Evolutionary conservation across 2,888 invertebrate genomes (phyloP), one percentile per base, ranked within the genome.

Genomic region (Dryobotodes eremita): DNA sequence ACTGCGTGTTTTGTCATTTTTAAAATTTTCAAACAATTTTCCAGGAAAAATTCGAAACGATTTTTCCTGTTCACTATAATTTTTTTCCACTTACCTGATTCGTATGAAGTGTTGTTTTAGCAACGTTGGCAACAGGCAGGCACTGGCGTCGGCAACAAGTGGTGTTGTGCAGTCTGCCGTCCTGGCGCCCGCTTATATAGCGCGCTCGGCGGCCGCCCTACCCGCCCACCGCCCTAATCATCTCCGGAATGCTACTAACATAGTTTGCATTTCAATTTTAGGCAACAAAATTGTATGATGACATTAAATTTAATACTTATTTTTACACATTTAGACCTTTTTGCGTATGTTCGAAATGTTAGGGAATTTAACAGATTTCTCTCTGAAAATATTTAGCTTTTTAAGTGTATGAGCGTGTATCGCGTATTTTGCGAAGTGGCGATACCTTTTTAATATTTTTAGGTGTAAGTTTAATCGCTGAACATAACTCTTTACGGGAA

Each of bases 161-260:
- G 96, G 96, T 96, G 96, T 93, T 95, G 93, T 95, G 95, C 92
- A 93, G 93, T 92, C 92, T 92, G 89, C 93, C 93, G 95, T 93
- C 93, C 91, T 87, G 89, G 88, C 90, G 74, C 81, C 83, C 88
- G 90, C 95, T 97, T 97, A 94, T 97, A 97, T 97, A 97, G 90
- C 84, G 77, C 71, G 74, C 73, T 77, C 76, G 89, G 90, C 88
- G 89, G 90, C 92, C 93, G 91, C 86, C 84, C 72, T 75, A 26
- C 93, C 94, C 96, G 94, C 96, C 95, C 96, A 95, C 95, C 95
- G 94, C 93, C 91, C 90, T 94, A 93, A 93, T 94, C 94, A 92
- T 88, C 90, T 79, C 91, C 85, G 91, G 92, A 92, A 92, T 92
- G 90, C 92, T 89, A 91, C 93, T 95, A 95, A 95, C 93, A 93